A percentile compares a stretch with the other conserved stretches of the same genome.
Evolutionary conservation across 1,140 invertebrate species (phyloP).

Genomic region (Trachymyrmex septentrionalis): DNA sequence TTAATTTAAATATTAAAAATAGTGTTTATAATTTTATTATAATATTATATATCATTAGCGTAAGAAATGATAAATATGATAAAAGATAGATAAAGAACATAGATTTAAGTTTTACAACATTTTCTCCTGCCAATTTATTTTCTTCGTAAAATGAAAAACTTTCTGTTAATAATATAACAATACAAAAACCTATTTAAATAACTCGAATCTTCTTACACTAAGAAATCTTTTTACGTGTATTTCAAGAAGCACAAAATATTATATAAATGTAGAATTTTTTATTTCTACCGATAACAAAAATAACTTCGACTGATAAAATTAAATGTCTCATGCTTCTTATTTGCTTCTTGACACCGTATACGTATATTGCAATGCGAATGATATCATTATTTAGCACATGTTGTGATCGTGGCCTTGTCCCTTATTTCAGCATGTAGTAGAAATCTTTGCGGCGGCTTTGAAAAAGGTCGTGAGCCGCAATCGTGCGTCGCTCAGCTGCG

Average conservation of each 20-base stretch:
- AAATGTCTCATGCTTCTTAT: conserved; percentile 3
- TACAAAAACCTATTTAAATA: neutral
- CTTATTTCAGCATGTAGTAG: conserved; percentile 44
- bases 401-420: conserved; percentile 24
- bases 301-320: conserved; percentile 2
- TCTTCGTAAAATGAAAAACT: neutral
- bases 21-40: neutral
- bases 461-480: conserved; percentile 36
- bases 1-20: neutral
- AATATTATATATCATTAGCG: neutral
- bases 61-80: neutral
- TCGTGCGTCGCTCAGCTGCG: conserved; percentile 33
- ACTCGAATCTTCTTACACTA: neutral
- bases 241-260: neutral
- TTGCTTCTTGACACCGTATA: neutral
- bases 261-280: neutral
- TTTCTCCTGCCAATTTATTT: neutral
- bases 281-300: neutral
- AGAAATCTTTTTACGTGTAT: neutral
- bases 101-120: neutral
- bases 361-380: neutral
- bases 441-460: conserved; percentile 36
- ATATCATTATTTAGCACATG: neutral
- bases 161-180: neutral
- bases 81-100: neutral